Percentiles rank a stretch among this genome's conserved stretches.
Conservation (phyloP, 1,140 invertebrate species). For the Drosophila rufa region DNA sequence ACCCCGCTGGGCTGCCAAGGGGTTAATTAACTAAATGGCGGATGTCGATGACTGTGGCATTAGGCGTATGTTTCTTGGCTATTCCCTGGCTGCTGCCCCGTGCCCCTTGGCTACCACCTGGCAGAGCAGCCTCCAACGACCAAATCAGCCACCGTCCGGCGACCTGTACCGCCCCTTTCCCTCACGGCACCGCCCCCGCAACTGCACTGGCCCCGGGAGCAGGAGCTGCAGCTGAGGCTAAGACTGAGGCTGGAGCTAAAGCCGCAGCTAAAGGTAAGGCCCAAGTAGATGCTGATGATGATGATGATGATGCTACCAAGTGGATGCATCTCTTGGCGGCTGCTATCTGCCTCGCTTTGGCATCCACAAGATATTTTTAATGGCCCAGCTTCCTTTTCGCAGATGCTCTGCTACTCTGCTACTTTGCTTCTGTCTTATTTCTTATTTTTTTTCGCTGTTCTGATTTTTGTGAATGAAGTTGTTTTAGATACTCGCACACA, state of each 20-base stretch:
- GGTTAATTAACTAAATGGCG: slow-evolving; percentile 77
- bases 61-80: slow-evolving; percentile 77
- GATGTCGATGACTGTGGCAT: slow-evolving; percentile 80
- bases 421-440: slow-evolving; percentile 28
- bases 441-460: slow-evolving; percentile 49
- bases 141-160: slow-evolving; percentile 33
- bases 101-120: slow-evolving; percentile 12
- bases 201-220: slow-evolving; percentile 33
- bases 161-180: slow-evolving; percentile 21
- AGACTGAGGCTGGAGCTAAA: slow-evolving; percentile 6
- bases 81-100: slow-evolving; percentile 36
- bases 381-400: slow-evolving; percentile 78
- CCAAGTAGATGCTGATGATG: slow-evolving; percentile 28
- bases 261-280: slow-evolving; percentile 12
- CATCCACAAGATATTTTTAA: slow-evolving; percentile 83
- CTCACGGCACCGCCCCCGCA: slow-evolving; percentile 59
- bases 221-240: background rate
- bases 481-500: slow-evolving; percentile 56
- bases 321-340: slow-evolving; percentile 42
- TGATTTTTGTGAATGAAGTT: slow-evolving; percentile 83
- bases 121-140: slow-evolving; percentile 11
- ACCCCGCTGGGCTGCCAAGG: slow-evolving; percentile 2
- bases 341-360: slow-evolving; percentile 72
- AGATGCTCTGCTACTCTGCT: slow-evolving; percentile 38
- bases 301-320: slow-evolving; percentile 48